phyloP scores from a whole-genome alignment of 2,888 invertebrate genomes.

The Ennomos quercinarius region DNA sequence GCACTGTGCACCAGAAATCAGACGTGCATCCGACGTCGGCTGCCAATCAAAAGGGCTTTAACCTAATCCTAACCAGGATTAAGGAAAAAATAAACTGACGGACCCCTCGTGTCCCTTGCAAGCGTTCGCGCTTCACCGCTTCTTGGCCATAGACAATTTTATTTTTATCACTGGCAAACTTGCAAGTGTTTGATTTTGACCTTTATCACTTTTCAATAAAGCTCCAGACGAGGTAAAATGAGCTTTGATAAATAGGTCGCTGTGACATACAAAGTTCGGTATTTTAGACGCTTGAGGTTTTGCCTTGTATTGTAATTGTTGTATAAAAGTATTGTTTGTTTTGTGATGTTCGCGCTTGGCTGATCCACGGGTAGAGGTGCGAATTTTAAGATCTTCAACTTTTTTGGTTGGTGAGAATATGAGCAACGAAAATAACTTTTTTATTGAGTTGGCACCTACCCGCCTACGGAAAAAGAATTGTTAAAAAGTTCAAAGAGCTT shows the following conservation, averaged over 20 bases:
- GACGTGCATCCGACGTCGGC: slow-evolving; percentile 78
- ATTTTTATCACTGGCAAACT: slow-evolving; percentile 20
- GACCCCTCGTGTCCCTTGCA: slow-evolving; percentile 77
- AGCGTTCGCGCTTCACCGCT: slow-evolving; percentile 80
- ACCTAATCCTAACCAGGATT: slow-evolving; percentile 83
- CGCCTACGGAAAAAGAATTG: no score
- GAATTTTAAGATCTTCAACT: slow-evolving; percentile 44
- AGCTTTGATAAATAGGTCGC: background rate
- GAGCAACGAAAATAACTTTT: background rate
- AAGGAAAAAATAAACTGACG: slow-evolving; percentile 80
- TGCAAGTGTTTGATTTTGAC: slow-evolving; percentile 34
- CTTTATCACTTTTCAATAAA: slow-evolving; percentile 37
- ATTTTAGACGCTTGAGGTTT: slow-evolving; percentile 82
- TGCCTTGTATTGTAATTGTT: slow-evolving; percentile 80
- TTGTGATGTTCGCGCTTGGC: slow-evolving; percentile 64
- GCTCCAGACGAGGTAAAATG: slow-evolving; percentile 29
- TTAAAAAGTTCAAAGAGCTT: no score
- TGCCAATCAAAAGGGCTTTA: slow-evolving; percentile 84
- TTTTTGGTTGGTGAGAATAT: slow-evolving; percentile 31
- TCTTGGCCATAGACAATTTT: slow-evolving; percentile 42
- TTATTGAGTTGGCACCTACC: no score
- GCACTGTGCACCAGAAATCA: slow-evolving; percentile 50
- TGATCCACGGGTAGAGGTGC: slow-evolving; percentile 54
- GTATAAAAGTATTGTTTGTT: slow-evolving; percentile 74
- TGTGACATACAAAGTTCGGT: slow-evolving; percentile 44